These are phyloP conservation scores for Suncus etruscus DNA, from an alignment of 2,113 vertebrate species.

Conservation along the genomic window DNA sequence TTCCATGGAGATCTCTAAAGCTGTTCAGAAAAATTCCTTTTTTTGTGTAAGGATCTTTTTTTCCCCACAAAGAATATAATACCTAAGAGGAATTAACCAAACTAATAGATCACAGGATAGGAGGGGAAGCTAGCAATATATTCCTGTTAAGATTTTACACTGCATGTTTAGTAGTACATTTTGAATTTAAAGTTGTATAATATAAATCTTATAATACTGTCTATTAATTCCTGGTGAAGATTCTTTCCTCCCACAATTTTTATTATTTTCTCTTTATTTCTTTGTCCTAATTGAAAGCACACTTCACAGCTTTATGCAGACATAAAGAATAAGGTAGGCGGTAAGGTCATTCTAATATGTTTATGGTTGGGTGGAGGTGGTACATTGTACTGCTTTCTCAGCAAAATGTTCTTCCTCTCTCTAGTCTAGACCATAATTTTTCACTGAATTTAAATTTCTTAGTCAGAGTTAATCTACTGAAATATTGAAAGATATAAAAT, in stretches of 20 bases:
- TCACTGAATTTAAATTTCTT: slow-evolving; percentile 76
- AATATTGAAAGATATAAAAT: slow-evolving; percentile 25
- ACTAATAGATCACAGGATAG: background rate
- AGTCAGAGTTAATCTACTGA: slow-evolving; percentile 68
- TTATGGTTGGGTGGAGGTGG: slow-evolving; percentile 63
- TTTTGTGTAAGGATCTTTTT: background rate
- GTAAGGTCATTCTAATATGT: slow-evolving; percentile 70
- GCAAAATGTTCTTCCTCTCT: slow-evolving; percentile 51
- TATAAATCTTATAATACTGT: background rate
- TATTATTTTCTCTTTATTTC: slow-evolving; percentile 70
- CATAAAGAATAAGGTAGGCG: slow-evolving; percentile 74
- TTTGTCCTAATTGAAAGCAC: slow-evolving; percentile 68
- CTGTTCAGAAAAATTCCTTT: rapidly evolving
- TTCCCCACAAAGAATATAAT: background rate
- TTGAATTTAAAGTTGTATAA: background rate
- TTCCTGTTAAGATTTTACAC: background rate
- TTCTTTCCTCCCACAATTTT: slow-evolving; percentile 68
- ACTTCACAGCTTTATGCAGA: slow-evolving; percentile 72
- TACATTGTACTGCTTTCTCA: slow-evolving; percentile 65
- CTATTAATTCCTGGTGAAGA: slow-evolving; percentile 50
- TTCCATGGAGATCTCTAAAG: rapidly evolving
- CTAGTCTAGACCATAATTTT: slow-evolving; percentile 35
- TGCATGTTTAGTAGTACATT: rapidly evolving
- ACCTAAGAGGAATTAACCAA: background rate
- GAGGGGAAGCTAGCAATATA: background rate